Conservation (phyloP, 2,113 vertebrate genomes). For the Piaya cayana region DNA sequence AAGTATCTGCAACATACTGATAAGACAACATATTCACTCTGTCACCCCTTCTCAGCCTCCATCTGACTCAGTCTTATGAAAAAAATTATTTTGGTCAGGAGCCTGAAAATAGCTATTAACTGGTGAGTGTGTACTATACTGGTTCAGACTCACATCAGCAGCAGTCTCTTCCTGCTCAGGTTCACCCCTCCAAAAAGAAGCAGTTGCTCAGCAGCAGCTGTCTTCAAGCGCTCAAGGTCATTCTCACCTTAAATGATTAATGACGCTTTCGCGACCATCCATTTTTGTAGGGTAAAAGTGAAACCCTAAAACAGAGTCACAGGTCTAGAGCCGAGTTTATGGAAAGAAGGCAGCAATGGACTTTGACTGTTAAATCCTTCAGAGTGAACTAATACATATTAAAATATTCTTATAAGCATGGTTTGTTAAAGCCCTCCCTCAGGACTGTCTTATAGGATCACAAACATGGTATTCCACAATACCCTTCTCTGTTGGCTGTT, state of each 20-base stretch:
- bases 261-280: not conserved
- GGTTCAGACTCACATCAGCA: not conserved
- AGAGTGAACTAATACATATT: not conserved
- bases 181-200: not conserved
- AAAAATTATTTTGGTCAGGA: not conserved
- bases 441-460: not conserved
- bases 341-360: not conserved
- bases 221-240: not conserved
- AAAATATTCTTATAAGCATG: not conserved
- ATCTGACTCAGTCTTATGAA: not conserved
- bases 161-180: not conserved
- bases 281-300: not conserved
- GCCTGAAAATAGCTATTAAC: not conserved
- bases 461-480: not conserved
- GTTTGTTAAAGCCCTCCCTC: not conserved
- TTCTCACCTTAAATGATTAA: not conserved
- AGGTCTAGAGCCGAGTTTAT: not conserved
- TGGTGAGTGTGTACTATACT: not conserved
- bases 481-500: not conserved
- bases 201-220: not conserved
- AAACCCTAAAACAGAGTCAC: not conserved
- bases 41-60: not conserved
- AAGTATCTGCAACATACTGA: not conserved
- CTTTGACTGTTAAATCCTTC: not conserved
- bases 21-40: not conserved